These are phyloP conservation scores for Drosophila anomalipes DNA, from an alignment of 2,888 invertebrate genomes.

Conservation along the genomic window DNA sequence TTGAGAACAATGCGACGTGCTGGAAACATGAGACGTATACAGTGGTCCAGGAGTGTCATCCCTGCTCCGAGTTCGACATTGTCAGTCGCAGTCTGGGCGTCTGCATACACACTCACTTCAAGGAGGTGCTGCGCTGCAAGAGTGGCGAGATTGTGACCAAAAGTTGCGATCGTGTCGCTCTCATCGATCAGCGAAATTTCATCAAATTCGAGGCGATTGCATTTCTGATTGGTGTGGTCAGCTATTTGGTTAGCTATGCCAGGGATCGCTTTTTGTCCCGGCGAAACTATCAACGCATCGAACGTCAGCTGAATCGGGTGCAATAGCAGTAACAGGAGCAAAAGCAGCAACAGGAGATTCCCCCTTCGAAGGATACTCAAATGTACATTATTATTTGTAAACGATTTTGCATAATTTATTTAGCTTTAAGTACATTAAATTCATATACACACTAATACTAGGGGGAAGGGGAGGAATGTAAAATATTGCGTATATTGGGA, in stretches of 20 bases:
- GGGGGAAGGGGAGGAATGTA: slow-evolving; percentile 35
- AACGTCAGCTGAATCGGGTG: slow-evolving; percentile 82
- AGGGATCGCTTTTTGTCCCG: slow-evolving; percentile 80
- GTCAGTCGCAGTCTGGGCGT: slow-evolving; percentile 92
- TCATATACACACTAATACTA: slow-evolving; percentile 68
- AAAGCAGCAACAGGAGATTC: slow-evolving; percentile 2
- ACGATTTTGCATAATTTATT: slow-evolving; percentile 70
- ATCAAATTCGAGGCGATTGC: slow-evolving; percentile 82
- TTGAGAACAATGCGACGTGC: slow-evolving; percentile 92
- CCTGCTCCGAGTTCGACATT: slow-evolving; percentile 94
- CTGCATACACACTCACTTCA: slow-evolving; percentile 93
- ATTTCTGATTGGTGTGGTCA: slow-evolving; percentile 78
- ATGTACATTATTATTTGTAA: slow-evolving; percentile 57
- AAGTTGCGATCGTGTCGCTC: slow-evolving; percentile 94
- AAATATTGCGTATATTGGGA: slow-evolving; percentile 54
- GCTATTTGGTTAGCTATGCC: slow-evolving; percentile 80
- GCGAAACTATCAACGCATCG: slow-evolving; percentile 81
- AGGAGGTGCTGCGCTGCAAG: slow-evolving; percentile 92
- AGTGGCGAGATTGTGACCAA: slow-evolving; percentile 92
- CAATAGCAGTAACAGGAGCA: slow-evolving; percentile 71
- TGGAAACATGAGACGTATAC: slow-evolving; percentile 90
- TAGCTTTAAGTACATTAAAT: slow-evolving; percentile 75
- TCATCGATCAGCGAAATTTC: slow-evolving; percentile 93
- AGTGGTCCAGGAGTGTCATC: slow-evolving; percentile 91
- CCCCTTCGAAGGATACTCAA: slow-evolving; percentile 62